Evolutionary conservation across 1,140 invertebrate species (phyloP).

Genomic region (Zaprionus inermis): DNA sequence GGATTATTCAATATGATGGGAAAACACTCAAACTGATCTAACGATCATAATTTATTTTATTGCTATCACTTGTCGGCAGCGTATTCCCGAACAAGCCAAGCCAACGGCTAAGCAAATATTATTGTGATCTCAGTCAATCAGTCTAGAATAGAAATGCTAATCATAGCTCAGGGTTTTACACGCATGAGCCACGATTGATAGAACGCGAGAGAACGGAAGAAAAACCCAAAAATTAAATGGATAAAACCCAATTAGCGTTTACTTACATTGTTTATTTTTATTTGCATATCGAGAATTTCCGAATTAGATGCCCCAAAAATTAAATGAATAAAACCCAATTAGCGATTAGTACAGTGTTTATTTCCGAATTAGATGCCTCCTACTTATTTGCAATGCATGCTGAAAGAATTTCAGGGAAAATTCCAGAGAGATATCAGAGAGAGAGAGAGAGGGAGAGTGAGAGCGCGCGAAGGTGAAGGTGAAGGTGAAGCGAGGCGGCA

Average conservation of each 20-base stretch:
- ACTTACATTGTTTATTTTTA: background rate
- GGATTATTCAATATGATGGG: background rate
- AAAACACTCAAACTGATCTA: background rate
- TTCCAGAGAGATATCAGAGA: background rate
- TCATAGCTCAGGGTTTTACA: background rate
- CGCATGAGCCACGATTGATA: background rate
- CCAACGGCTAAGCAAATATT: background rate
- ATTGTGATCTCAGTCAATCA: background rate
- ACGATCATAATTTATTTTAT: background rate
- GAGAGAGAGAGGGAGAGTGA: background rate
- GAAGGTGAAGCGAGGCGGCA: constrained; percentile 52
- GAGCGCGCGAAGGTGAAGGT: background rate
- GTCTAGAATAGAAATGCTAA: background rate
- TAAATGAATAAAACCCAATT: background rate
- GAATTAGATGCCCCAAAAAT: background rate
- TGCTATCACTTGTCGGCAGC: background rate
- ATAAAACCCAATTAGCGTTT: background rate
- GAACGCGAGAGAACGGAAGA: background rate
- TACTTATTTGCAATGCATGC: background rate
- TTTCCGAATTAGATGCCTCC: background rate
- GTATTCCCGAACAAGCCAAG: background rate
- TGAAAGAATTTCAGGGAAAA: background rate
- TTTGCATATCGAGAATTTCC: background rate
- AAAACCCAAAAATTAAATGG: background rate
- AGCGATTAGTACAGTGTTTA: background rate